Evolutionary conservation across 2,888 invertebrate genomes (phyloP).

Genomic region (Auanema freiburgensis): DNA sequence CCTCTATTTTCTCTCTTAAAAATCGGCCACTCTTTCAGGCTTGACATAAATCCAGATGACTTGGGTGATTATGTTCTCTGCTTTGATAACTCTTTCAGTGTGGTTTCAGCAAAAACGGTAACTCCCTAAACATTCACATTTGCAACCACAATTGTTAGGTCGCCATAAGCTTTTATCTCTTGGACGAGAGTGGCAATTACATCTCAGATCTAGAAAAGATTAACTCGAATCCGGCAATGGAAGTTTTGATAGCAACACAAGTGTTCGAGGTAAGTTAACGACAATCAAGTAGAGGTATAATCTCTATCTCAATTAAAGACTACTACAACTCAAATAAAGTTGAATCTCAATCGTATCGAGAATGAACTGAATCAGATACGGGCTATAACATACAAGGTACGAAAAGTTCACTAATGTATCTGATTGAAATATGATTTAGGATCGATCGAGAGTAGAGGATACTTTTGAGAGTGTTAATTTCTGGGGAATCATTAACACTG

Average conservation of each 20-base stretch:
- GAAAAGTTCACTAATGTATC: slow-evolving; percentile 6
- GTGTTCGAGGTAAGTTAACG: slow-evolving; percentile 14
- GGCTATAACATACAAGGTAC: slow-evolving; percentile 2
- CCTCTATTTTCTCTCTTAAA: not conserved
- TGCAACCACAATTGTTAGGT: slow-evolving; percentile 6
- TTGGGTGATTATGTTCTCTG: slow-evolving; percentile 22
- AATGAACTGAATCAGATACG: slow-evolving; percentile 13
- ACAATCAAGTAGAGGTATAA: not conserved
- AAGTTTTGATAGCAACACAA: slow-evolving; percentile 11
- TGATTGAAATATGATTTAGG: slow-evolving; percentile 5
- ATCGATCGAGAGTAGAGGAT: slow-evolving; percentile 23
- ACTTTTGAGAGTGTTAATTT: slow-evolving; percentile 33
- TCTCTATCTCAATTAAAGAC: not conserved
- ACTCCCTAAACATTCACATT: not conserved
- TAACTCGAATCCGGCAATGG: slow-evolving; percentile 11
- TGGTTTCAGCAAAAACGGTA: slow-evolving; percentile 23
- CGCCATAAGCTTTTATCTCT: slow-evolving; percentile 16
- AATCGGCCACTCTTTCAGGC: slow-evolving; percentile 8
- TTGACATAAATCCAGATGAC: slow-evolving; percentile 13
- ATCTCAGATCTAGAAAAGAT: slow-evolving; percentile 16
- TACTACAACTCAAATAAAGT: slow-evolving; percentile 17
- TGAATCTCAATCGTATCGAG: slow-evolving; percentile 18
- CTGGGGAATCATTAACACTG: slow-evolving; percentile 31
- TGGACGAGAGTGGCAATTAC: slow-evolving; percentile 20
- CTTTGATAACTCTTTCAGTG: slow-evolving; percentile 27